phyloP scores from a whole-genome alignment of 2,888 invertebrate species.

The Eubasilissa splendida region DNA sequence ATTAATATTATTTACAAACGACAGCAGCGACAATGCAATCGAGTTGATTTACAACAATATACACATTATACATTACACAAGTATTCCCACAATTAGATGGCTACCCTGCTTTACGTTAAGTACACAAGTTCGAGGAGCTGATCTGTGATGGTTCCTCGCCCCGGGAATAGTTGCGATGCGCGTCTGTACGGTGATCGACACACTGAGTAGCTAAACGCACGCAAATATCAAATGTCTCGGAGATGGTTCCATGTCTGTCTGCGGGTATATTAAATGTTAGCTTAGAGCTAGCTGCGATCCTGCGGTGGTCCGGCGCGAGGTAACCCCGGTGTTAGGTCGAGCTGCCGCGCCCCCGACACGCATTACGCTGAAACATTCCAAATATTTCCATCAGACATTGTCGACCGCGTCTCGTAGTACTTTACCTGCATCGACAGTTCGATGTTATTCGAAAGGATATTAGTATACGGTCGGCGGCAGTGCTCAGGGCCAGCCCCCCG shows the following conservation, averaged over 20 bases:
- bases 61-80: conserved; percentile 50
- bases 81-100: background rate
- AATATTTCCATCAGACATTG: conserved; percentile 47
- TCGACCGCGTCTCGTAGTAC: conserved; percentile 2
- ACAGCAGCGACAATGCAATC: conserved; percentile 49
- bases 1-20: conserved; percentile 56
- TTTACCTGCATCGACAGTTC: background rate
- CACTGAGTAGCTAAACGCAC: conserved; percentile 17
- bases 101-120: background rate
- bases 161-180: background rate
- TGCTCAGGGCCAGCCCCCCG: background rate
- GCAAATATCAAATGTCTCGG: conserved; percentile 29
- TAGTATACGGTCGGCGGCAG: background rate
- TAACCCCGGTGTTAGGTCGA: conserved; percentile 33
- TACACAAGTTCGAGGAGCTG: background rate
- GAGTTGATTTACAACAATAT: conserved; percentile 44
- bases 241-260: conserved; percentile 4
- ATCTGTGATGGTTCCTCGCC: background rate
- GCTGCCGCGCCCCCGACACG: conserved; percentile 28
- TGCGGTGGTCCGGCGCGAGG: conserved; percentile 51
- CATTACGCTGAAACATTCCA: conserved; percentile 57
- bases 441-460: background rate
- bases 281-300: conserved; percentile 49
- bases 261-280: conserved; percentile 6
- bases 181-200: background rate